These are phyloP conservation scores for Drosophila repleta DNA, from an alignment of 1,140 invertebrate species.

Conservation along the genomic window DNA sequence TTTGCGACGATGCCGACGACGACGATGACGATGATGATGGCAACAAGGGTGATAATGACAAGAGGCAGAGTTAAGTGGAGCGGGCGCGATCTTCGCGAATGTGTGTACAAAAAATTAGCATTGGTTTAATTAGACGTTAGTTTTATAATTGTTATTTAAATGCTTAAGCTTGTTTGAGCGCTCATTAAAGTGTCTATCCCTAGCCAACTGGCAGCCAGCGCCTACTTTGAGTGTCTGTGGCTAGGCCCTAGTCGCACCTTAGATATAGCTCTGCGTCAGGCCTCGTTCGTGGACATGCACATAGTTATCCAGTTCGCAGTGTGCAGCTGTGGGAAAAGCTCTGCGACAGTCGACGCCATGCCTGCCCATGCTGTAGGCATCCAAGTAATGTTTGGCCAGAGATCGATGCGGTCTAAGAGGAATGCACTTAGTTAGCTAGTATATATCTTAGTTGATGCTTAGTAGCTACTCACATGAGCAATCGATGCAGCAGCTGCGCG, in stretches of 20 bases:
- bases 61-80: conserved; percentile 19
- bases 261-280: conserved; percentile 51
- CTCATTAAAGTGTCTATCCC: conserved; percentile 31
- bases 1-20: conserved; percentile 59
- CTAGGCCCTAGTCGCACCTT: conserved; percentile 3
- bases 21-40: conserved; percentile 10
- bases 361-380: conserved; percentile 60
- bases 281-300: conserved; percentile 61
- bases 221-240: conserved; percentile 5
- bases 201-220: conserved; percentile 49
- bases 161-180: conserved; percentile 31
- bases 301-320: conserved; percentile 60
- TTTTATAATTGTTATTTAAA: conserved; percentile 68
- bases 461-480: conserved; percentile 48
- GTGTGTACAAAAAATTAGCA: conserved; percentile 50
- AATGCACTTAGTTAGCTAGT: neutral
- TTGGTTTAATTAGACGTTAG: conserved; percentile 57
- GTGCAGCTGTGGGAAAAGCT: conserved; percentile 43
- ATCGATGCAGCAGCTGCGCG: conserved; percentile 57
- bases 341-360: conserved; percentile 59
- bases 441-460: too few relatives aligned
- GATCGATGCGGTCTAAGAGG: conserved; percentile 50
- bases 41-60: conserved; percentile 10
- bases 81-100: conserved; percentile 29
- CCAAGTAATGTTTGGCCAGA: conserved; percentile 40